Evolutionary conservation across 2,797 vertebrate genomes (phyloP).

Genomic region (Ctenopoma multispine): DNA sequence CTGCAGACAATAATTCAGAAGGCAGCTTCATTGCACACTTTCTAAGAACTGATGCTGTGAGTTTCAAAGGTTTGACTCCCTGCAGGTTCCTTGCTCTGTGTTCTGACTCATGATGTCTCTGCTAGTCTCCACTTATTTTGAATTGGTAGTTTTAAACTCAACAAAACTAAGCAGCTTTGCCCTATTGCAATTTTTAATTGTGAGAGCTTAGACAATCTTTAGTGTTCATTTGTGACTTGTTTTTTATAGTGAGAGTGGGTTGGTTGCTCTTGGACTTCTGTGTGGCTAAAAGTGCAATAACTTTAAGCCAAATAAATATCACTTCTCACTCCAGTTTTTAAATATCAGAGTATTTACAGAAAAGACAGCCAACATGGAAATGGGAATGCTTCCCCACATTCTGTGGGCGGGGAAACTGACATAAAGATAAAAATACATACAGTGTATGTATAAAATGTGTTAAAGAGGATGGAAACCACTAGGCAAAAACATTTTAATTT

Average conservation of each 20-base stretch:
- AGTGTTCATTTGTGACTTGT: not conserved
- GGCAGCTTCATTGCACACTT: conserved; percentile 23
- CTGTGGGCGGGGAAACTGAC: conserved; percentile 36
- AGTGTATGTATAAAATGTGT: conserved; percentile 16
- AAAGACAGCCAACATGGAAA: conserved; percentile 35
- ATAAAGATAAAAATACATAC: conserved; percentile 43
- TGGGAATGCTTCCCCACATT: conserved; percentile 42
- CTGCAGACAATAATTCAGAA: conserved; percentile 30
- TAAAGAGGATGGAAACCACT: conserved; percentile 14
- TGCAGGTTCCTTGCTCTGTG: conserved; percentile 33
- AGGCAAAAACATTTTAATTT: conserved; percentile 2
- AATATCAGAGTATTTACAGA: conserved; percentile 44
- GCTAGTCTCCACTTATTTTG: not conserved
- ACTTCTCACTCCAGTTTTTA: conserved; percentile 19
- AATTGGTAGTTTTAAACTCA: conserved; percentile 30
- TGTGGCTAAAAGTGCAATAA: conserved; percentile 17
- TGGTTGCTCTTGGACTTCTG: conserved; percentile 15
- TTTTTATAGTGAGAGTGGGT: conserved; percentile 14
- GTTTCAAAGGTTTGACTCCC: conserved; percentile 48
- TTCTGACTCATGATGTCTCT: conserved; percentile 42
- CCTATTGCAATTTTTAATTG: conserved; percentile 16
- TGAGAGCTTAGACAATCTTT: conserved; percentile 11
- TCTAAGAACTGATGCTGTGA: conserved; percentile 25
- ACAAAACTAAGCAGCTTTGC: not conserved
- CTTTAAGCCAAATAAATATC: conserved; percentile 27